These are phyloP conservation scores for Pseudochirops corinnae DNA, from an alignment of 2,797 vertebrate species.

Conservation along the genomic window DNA sequence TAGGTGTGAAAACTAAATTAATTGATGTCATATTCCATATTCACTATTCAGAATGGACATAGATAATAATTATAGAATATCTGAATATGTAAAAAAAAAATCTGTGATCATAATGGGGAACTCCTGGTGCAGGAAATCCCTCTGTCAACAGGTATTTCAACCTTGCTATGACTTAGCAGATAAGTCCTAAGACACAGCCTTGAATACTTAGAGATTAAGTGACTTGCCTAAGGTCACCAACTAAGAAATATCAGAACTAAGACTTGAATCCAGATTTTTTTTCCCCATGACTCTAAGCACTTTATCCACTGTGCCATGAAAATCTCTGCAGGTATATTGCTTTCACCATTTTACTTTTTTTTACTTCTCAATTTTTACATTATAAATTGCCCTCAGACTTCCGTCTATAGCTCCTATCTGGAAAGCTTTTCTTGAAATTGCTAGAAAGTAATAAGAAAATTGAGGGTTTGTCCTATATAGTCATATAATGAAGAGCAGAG, in stretches of 20 bases:
- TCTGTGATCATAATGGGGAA: neutral
- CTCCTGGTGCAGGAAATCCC: too few relatives aligned
- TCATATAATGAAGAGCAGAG: neutral
- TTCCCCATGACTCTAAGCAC: neutral
- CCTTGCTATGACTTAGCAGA: neutral
- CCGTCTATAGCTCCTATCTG: neutral
- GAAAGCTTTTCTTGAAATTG: neutral
- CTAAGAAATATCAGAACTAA: neutral
- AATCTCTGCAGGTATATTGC: neutral
- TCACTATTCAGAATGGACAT: too few relatives aligned
- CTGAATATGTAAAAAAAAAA: neutral
- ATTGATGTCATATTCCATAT: too few relatives aligned
- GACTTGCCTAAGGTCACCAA: neutral
- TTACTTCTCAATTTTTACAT: neutral
- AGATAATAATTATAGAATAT: neutral
- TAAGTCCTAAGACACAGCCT: neutral
- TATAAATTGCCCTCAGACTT: neutral
- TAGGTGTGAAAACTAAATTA: too few relatives aligned
- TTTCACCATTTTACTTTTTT: neutral
- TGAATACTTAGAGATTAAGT: neutral
- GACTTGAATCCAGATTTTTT: neutral
- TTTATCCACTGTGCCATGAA: neutral
- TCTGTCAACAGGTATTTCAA: neutral
- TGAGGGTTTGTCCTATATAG: slow-evolving; percentile 14
- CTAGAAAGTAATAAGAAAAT: neutral